phyloP scores from a whole-genome alignment of 2,113 vertebrate genomes.

The Verasper variegatus region DNA sequence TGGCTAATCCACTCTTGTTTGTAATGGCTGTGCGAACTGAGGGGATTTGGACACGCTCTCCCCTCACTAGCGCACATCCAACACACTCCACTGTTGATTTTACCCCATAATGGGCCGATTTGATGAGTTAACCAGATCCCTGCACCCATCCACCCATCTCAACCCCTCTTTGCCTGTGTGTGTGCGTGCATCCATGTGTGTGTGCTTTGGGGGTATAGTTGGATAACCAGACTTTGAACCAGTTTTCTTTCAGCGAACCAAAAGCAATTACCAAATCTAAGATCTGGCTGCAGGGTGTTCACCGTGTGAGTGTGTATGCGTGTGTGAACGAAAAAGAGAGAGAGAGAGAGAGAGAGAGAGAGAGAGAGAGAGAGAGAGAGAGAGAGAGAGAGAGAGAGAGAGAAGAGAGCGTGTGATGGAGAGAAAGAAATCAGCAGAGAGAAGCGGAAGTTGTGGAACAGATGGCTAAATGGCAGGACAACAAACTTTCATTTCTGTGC shows the following conservation, averaged over 20 bases:
- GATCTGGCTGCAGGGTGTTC: constrained; percentile 31
- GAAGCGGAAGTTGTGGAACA: constrained; percentile 57
- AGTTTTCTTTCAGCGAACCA: constrained; percentile 23
- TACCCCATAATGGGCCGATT: constrained; percentile 63
- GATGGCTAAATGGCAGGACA: constrained; percentile 67
- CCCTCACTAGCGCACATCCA: constrained; percentile 36
- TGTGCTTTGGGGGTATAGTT: constrained; percentile 5
- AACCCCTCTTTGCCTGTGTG: constrained; percentile 7
- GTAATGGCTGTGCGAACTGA: constrained; percentile 60
- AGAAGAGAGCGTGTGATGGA: constrained; percentile 1
- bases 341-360: constrained; percentile 10
- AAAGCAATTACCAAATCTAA: constrained; percentile 56
- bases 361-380: constrained; percentile 15
- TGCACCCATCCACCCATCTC: constrained; percentile 12
- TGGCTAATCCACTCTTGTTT: constrained; percentile 69
- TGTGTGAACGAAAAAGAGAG: constrained; percentile 1
- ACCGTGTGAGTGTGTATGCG: neutral
- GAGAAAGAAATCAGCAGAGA: constrained; percentile 23
- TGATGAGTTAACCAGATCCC: constrained; percentile 61
- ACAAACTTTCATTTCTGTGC: constrained; percentile 64
- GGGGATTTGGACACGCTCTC: constrained; percentile 60
- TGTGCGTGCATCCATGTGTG: neutral
- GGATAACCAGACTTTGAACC: constrained; percentile 43
- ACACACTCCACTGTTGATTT: constrained; percentile 62
- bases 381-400: constrained; percentile 1